Conservation (phyloP, 2,888 invertebrate species). For the Limnephilus marmoratus region DNA sequence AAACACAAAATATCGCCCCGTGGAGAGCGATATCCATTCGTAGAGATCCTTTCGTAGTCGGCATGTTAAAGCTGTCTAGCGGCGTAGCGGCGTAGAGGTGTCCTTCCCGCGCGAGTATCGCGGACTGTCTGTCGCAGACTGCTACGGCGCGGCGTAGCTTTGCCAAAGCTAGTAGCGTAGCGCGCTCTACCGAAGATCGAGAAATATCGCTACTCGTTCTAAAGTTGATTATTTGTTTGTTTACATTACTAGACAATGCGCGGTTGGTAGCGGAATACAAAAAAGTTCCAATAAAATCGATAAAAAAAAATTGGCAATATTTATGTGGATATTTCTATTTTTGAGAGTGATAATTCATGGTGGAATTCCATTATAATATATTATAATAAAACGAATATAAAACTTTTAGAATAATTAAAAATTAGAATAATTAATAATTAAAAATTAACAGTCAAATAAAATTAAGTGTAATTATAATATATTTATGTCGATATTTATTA, state of each 20-base stretch:
- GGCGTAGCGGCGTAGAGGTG: slow-evolving; percentile 44
- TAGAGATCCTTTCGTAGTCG: slow-evolving; percentile 42
- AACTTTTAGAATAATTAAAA: too few species aligned
- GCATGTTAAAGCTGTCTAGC: slow-evolving; percentile 7
- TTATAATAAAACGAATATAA: too few species aligned
- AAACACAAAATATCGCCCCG: slow-evolving; percentile 56
- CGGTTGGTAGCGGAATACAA: background rate
- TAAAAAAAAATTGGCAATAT: background rate
- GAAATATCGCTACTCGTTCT: background rate
- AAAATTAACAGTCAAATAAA: too few species aligned
- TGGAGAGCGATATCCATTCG: slow-evolving; percentile 45
- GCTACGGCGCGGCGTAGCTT: slow-evolving; percentile 35
- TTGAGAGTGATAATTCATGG: too few species aligned
- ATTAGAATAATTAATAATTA: too few species aligned
- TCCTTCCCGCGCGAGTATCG: slow-evolving; percentile 55
- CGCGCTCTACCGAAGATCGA: background rate
- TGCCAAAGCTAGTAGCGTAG: background rate
- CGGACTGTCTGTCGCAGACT: slow-evolving; percentile 52
- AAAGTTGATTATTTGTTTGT: slow-evolving; percentile 29
- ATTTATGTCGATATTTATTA: background rate
- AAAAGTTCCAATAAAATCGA: background rate
- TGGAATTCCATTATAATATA: too few species aligned
- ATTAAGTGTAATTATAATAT: too few species aligned
- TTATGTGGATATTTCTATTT: background rate
- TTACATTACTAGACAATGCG: background rate